Conservation (phyloP, 2,888 invertebrate genomes). For the Boloria selene region DNA sequence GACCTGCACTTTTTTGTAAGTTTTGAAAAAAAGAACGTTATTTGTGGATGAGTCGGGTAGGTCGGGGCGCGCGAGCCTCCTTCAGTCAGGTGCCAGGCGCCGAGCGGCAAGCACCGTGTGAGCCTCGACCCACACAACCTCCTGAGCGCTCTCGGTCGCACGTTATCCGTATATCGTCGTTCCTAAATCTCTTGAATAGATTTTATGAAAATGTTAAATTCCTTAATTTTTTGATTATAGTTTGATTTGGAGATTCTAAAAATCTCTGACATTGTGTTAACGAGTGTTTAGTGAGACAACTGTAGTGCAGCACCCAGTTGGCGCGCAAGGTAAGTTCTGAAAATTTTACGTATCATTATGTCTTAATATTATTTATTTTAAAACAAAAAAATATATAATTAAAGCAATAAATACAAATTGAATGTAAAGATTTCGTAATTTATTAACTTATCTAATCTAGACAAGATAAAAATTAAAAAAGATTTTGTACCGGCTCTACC, state of each 20-base stretch:
- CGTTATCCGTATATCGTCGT: conserved; percentile 22
- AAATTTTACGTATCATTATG: too few relatives aligned
- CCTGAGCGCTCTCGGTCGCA: conserved; percentile 41
- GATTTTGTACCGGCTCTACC: too few relatives aligned
- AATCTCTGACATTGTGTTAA: conserved; percentile 47
- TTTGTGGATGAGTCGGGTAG: conserved; percentile 73
- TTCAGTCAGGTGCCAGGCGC: conserved; percentile 80
- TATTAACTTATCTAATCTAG: too few relatives aligned
- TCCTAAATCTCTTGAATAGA: conserved; percentile 17
- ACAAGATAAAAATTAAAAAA: too few relatives aligned
- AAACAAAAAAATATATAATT: too few relatives aligned
- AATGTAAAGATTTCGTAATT: too few relatives aligned
- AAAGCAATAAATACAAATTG: too few relatives aligned
- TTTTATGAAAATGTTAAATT: conserved; percentile 32
- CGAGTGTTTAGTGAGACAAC: conserved; percentile 59
- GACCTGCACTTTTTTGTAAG: conserved; percentile 73
- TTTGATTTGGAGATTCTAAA: conserved; percentile 25
- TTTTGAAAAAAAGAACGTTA: conserved; percentile 72
- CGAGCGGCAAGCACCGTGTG: conserved; percentile 68
- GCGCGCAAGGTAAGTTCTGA: conserved; percentile 57
- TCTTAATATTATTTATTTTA: too few relatives aligned
- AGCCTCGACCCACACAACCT: conserved; percentile 52
- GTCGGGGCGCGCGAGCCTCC: conserved; percentile 77
- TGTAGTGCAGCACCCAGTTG: conserved; percentile 43
- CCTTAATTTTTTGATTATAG: conserved; percentile 34